These are phyloP conservation scores for Drosophila nannoptera DNA, from an alignment of 1,140 invertebrate genomes.

Conservation along the genomic window DNA sequence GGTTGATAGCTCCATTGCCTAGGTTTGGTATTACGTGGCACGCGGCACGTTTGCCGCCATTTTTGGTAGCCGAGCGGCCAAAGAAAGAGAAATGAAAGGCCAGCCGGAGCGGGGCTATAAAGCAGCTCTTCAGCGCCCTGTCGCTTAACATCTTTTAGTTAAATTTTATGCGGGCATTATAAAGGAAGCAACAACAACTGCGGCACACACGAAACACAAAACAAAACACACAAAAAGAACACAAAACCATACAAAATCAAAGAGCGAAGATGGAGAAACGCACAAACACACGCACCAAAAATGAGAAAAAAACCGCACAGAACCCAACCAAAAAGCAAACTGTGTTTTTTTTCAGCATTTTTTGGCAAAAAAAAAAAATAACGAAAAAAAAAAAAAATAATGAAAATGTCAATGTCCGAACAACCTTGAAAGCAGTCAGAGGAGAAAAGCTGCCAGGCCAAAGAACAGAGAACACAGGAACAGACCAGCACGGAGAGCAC, in stretches of 20 bases:
- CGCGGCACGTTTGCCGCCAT: constrained; percentile 58
- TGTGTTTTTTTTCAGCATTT: constrained; percentile 47
- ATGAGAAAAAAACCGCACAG: constrained; percentile 19
- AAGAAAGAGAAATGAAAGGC: constrained; percentile 61
- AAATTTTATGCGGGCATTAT: constrained; percentile 74
- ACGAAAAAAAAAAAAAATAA: constrained; percentile 60
- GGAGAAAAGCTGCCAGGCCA: constrained; percentile 68
- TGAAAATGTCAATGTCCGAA: constrained; percentile 79
- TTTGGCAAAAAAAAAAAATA: constrained; percentile 70
- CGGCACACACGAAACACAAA: constrained; percentile 3
- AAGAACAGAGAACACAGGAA: constrained; percentile 38
- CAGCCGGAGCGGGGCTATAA: constrained; percentile 18
- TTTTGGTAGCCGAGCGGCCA: constrained; percentile 40
- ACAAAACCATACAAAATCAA: constrained; percentile 38
- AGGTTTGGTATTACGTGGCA: constrained; percentile 55
- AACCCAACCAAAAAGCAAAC: constrained; percentile 56
- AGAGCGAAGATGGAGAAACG: constrained; percentile 46
- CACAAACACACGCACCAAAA: constrained; percentile 56
- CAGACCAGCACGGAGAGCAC: constrained; percentile 16
- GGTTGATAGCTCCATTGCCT: constrained; percentile 15
- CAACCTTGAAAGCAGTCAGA: constrained; percentile 79
- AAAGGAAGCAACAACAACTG: constrained; percentile 48
- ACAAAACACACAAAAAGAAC: constrained; percentile 35
- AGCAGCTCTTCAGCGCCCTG: constrained; percentile 56
- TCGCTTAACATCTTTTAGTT: constrained; percentile 40